A percentile compares a stretch with the other conserved stretches of the same genome.
Conservation (phyloP, 2,797 vertebrate genomes). For the Hydrophis major region DNA sequence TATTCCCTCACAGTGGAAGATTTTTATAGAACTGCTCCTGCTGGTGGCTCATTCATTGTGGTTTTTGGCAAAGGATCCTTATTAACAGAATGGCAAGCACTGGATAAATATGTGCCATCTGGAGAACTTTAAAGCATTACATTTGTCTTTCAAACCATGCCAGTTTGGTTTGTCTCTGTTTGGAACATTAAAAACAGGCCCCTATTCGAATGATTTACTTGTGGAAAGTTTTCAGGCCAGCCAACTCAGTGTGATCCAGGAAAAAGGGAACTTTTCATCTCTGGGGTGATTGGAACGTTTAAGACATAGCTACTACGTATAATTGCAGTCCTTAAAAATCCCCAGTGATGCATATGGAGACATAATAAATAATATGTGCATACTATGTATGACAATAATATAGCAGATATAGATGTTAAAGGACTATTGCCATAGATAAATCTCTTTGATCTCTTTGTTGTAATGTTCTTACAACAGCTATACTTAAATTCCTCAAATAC, state of each 20-base stretch:
- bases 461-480: neutral
- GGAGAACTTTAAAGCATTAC: neutral
- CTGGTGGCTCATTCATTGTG: neutral
- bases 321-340: neutral
- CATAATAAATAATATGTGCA: neutral
- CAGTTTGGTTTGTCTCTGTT: neutral
- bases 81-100: neutral
- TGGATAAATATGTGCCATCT: neutral
- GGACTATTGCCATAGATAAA: neutral
- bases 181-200: neutral
- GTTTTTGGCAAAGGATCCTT: neutral
- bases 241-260: neutral
- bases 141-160: neutral
- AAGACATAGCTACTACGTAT: neutral
- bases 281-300: neutral
- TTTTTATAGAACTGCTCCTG: neutral
- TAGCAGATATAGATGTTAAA: neutral
- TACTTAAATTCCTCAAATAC: neutral
- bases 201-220: neutral
- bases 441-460: neutral
- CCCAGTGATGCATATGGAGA: neutral
- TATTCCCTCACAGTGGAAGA: neutral
- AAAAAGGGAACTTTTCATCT: neutral
- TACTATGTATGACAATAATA: neutral
- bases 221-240: neutral